Evolutionary conservation across 2,888 invertebrate genomes (phyloP), one percentile per base, ranked within the genome.

Genomic region (Nebria salina): DNA sequence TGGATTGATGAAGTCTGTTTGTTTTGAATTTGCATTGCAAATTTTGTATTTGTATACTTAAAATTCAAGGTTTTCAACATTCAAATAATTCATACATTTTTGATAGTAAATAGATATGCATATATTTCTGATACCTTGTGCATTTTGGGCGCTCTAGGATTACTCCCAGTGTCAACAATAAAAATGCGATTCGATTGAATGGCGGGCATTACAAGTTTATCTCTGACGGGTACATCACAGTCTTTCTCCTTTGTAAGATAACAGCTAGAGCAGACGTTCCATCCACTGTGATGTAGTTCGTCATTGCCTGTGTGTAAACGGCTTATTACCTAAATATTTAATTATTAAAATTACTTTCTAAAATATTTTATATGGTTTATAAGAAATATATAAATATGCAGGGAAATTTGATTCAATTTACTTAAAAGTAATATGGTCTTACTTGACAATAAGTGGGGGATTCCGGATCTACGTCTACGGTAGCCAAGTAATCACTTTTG

Each of bases 221-320:
- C 93, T 26, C 98, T 91, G 81, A 91, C 92, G 5, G 93, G 89
- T 0, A 90, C 87, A 65, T 89, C 0, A 90, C 87, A 65, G 84
- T 83, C 74, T 85, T 85, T 79, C 88, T 89, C 88, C 83, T 88
- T 86, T 65, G 87, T 84, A 66, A 88, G 86, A 87, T 95, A 92
- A 88, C 98, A 98, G 88, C 98, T 98, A 84, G 97, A 97, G 88
- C 99, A 99, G 0, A 97, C 94, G 87, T 99, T 98, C 98, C 98
- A 99, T 0, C 98, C 98, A 68, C 95, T 94, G 87, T 99, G 99
- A 87, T 99, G 99, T 0, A 99, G 89, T 87, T 99, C 99, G 86
- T 99, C 97, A 0, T 94, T 88, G 8, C 94, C 94, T 85, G 98
- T 95, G 85, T 93, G 92, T 0, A 97, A 92, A 25, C 97, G 94